Conservation (phyloP, 2,888 invertebrate genomes). For the Palloptera scutellata region DNA sequence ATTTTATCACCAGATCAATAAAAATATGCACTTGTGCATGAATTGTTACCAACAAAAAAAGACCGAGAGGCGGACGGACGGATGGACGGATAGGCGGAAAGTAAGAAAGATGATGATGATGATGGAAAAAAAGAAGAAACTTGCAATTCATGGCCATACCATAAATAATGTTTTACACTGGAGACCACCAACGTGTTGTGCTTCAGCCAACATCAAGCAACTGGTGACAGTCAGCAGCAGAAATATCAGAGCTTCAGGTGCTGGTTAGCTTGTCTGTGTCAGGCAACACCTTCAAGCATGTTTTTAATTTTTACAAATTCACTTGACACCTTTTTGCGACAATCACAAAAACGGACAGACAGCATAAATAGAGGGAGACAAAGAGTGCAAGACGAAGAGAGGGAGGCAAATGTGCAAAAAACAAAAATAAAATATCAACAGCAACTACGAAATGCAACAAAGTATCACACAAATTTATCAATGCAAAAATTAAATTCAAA, state of each 20-base stretch:
- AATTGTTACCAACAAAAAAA: slow-evolving; percentile 2
- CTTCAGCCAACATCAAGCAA: neutral
- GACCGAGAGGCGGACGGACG: neutral
- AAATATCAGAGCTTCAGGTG: neutral
- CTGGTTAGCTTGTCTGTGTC: slow-evolving; percentile 28
- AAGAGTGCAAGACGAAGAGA: neutral
- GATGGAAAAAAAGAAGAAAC: slow-evolving; percentile 28
- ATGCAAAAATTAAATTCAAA: neutral
- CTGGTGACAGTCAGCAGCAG: neutral
- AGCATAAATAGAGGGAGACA: neutral
- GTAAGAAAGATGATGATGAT: neutral
- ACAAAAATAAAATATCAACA: neutral
- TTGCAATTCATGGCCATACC: slow-evolving; percentile 42
- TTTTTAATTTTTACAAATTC: slow-evolving; percentile 44
- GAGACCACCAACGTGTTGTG: slow-evolving; percentile 39
- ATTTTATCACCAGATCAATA: slow-evolving; percentile 15
- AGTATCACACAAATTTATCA: slow-evolving; percentile 26
- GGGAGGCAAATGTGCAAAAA: neutral
- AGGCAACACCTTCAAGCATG: slow-evolving; percentile 40
- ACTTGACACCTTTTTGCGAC: slow-evolving; percentile 44
- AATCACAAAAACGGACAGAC: slow-evolving; percentile 10
- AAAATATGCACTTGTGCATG: neutral
- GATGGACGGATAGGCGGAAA: slow-evolving; percentile 2
- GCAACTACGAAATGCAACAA: slow-evolving; percentile 7
- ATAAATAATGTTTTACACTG: slow-evolving; percentile 40